Conservation (phyloP, 2,797 vertebrate species). For the Schizothorax lantsangensis region DNA sequence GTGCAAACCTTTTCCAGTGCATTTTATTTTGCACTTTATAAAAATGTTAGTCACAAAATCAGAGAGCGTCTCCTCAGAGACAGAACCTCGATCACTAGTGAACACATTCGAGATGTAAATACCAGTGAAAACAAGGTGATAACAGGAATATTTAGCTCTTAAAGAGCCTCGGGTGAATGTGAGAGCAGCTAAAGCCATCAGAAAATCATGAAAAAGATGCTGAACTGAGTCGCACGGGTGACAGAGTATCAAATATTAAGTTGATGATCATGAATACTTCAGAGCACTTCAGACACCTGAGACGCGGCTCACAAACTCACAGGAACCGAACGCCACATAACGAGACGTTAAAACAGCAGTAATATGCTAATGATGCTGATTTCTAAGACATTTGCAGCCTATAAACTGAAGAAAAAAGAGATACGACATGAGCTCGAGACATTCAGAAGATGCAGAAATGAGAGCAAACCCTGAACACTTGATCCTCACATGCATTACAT, state of each 20-base stretch:
- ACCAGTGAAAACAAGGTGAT: background rate
- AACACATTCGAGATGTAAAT: background rate
- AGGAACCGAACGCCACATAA: background rate
- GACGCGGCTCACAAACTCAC: background rate
- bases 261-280: slow-evolving; percentile 46
- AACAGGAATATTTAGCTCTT: background rate
- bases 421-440: background rate
- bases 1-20: background rate
- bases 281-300: slow-evolving; percentile 44
- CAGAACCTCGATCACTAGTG: background rate
- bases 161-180: background rate
- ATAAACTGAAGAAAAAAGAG: background rate
- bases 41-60: background rate
- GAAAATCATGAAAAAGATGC: background rate
- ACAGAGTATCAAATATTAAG: slow-evolving; percentile 41
- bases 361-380: background rate
- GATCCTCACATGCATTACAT: background rate
- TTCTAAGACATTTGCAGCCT: background rate
- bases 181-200: background rate
- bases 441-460: background rate
- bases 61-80: background rate
- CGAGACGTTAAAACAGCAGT: background rate
- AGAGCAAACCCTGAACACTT: background rate
- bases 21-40: background rate
- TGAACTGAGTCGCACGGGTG: background rate